Base-by-base conservation (phyloP, 1,140 invertebrate genomes). In the Drosophila trapezifrons region DNA sequence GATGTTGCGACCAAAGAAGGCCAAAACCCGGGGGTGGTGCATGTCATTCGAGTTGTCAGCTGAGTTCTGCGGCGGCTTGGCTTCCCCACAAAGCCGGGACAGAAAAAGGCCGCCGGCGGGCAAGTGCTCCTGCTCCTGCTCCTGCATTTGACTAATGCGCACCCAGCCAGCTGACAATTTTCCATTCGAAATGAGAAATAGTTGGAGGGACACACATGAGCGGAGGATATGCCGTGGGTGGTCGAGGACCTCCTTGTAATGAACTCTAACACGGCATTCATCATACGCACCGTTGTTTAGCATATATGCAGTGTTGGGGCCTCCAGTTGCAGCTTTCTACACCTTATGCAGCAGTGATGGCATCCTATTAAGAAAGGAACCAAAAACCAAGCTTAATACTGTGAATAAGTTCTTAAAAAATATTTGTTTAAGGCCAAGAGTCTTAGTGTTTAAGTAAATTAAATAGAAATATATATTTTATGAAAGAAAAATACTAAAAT, bases 131-230 rank as follows among this genome's bases (percentile, higher is more conserved):
- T 32, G 29, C 29, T 54, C 51, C 51, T 37, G 18, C 32, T 40
- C 38, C 49, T 67, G 78, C 75, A 75, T 76, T 83, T 87, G 83
- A 89, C 83, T 79, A 86, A 87, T 86, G 66, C 66, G 78, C 75
- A 59, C 71, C 63, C 59, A 46, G 58, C 63, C 70, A 62, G 58
- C 75, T 83, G 83, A 87, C 83, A 87, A 83, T 66, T 81, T 81
- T 76, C 72, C 57, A 49, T 55, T 80, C 55, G 32, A 83, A 89
- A 77, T 87, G 83, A 79, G 83, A 87, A 86, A 83, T 87, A 73
- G 83, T 89, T 83, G 52, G n/a, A 51, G 25, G 35, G 35, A 72
- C 27, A 29, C 25, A 43, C 38, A 54, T 47, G 51, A 27, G 29
- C 13, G 40, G 13, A 15, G 22, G 13, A 35, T 32, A 40, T 40